These are phyloP conservation scores for Sesamia inferens DNA, from an alignment of 2,888 invertebrate species.

Conservation along the genomic window DNA sequence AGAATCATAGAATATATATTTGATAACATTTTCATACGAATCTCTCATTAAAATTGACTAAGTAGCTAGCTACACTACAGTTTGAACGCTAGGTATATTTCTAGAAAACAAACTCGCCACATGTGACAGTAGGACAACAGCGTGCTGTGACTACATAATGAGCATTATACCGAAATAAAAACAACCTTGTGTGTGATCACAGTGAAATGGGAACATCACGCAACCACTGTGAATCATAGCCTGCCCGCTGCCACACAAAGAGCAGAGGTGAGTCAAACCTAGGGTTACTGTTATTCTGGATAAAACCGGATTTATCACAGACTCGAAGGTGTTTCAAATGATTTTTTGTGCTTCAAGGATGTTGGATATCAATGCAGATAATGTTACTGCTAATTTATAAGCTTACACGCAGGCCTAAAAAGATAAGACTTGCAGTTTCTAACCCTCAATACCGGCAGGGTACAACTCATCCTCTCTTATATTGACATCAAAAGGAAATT, in stretches of 20 bases:
- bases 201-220: slow-evolving; percentile 79
- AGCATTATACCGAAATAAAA: slow-evolving; percentile 69
- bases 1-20: no score
- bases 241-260: slow-evolving; percentile 49
- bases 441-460: neutral
- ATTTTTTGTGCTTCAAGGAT: slow-evolving; percentile 51
- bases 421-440: neutral
- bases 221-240: slow-evolving; percentile 76
- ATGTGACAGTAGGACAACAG: slow-evolving; percentile 42
- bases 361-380: slow-evolving; percentile 36
- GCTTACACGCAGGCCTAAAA: neutral
- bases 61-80: no score
- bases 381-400: neutral
- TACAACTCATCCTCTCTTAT: neutral
- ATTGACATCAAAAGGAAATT: neutral
- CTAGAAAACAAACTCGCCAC: slow-evolving; percentile 45
- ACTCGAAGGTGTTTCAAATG: slow-evolving; percentile 46
- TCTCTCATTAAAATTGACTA: neutral
- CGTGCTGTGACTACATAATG: slow-evolving; percentile 66
- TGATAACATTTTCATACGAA: neutral
- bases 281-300: slow-evolving; percentile 60
- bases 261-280: slow-evolving; percentile 63
- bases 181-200: slow-evolving; percentile 71
- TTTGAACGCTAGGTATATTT: slow-evolving; percentile 18
- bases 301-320: slow-evolving; percentile 61